These are phyloP conservation scores for Polypterus bichir DNA, from an alignment of 2,113 vertebrate species.

Conservation along the genomic window DNA sequence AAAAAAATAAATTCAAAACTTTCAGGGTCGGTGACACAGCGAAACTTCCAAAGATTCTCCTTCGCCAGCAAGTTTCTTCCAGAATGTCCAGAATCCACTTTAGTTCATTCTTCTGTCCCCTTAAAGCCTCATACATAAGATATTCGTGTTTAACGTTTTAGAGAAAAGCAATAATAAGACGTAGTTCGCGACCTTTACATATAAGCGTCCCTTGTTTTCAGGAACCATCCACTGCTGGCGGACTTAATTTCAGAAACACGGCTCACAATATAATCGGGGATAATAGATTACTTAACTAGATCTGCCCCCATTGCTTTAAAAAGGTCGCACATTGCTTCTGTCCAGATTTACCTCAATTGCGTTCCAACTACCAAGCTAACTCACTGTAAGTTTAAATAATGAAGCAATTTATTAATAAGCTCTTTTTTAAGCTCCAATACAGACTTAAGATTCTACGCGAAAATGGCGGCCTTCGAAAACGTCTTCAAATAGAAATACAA, in stretches of 20 bases:
- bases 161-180: slow-evolving; percentile 7
- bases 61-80: slow-evolving; percentile 36
- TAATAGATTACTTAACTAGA: background rate
- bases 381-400: slow-evolving; percentile 21
- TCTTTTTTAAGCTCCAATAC: slow-evolving; percentile 29
- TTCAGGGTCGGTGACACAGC: slow-evolving; percentile 11
- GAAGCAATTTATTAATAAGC: slow-evolving; percentile 24
- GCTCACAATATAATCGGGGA: background rate
- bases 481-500: slow-evolving; percentile 42
- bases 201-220: too few species aligned
- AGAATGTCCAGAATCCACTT: slow-evolving; percentile 39
- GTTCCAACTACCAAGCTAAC: slow-evolving; percentile 12
- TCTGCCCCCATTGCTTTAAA: background rate
- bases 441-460: slow-evolving; percentile 32
- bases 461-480: slow-evolving; percentile 63
- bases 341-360: slow-evolving; percentile 8
- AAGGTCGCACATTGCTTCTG: slow-evolving; percentile 4
- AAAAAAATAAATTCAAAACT: slow-evolving; percentile 8
- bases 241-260: slow-evolving; percentile 1
- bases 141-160: slow-evolving; percentile 7
- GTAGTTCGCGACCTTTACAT: background rate
- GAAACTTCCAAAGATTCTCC: background rate
- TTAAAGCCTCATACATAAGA: background rate
- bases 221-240: background rate
- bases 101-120: slow-evolving; percentile 33